phyloP scores from a whole-genome alignment of 2,888 invertebrate genomes.

The Blera fallax region DNA sequence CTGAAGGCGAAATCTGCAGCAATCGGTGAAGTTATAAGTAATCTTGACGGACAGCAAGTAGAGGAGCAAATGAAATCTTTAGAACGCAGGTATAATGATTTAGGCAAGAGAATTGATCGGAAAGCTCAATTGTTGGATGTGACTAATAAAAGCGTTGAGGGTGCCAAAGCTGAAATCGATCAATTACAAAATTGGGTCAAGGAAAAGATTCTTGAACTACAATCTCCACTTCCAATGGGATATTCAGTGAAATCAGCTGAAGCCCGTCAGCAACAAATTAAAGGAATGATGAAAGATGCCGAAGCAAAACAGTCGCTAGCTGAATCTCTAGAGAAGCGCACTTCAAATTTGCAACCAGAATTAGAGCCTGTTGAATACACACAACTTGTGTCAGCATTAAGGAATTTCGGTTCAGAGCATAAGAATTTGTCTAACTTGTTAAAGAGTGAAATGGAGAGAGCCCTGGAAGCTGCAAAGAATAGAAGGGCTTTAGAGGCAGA shows the following conservation, averaged over 20 bases:
- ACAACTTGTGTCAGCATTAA: slow-evolving; percentile 88
- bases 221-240: slow-evolving; percentile 87
- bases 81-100: slow-evolving; percentile 92
- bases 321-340: slow-evolving; percentile 91
- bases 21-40: slow-evolving; percentile 91
- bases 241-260: slow-evolving; percentile 90
- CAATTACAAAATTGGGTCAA: slow-evolving; percentile 91
- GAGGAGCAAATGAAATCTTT: slow-evolving; percentile 94
- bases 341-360: slow-evolving; percentile 92
- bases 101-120: slow-evolving; percentile 91
- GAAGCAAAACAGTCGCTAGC: slow-evolving; percentile 92
- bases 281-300: slow-evolving; percentile 90
- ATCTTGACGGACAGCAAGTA: slow-evolving; percentile 94
- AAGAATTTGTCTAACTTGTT: slow-evolving; percentile 87
- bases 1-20: slow-evolving; percentile 87
- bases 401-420: slow-evolving; percentile 88
- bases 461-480: slow-evolving; percentile 87
- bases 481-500: slow-evolving; percentile 90
- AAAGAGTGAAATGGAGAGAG: slow-evolving; percentile 88
- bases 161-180: slow-evolving; percentile 90
- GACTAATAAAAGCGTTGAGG: slow-evolving; percentile 91
- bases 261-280: slow-evolving; percentile 87
- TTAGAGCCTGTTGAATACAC: slow-evolving; percentile 92
- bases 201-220: slow-evolving; percentile 87
- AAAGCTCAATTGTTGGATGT: slow-evolving; percentile 92